Base-by-base conservation (phyloP, 2,113 vertebrate genomes). In the Thryonomys swinderianus region DNA sequence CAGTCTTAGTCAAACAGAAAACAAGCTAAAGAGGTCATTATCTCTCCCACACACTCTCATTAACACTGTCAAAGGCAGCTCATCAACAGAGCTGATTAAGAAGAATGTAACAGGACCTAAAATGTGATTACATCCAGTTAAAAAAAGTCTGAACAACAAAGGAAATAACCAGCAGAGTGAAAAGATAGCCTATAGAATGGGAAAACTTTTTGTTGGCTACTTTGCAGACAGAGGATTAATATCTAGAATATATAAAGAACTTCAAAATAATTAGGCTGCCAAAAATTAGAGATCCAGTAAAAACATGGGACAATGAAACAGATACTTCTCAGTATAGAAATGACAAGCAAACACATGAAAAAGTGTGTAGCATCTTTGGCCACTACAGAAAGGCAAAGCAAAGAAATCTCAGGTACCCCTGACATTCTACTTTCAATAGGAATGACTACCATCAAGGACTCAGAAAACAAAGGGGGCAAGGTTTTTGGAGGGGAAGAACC, bases 1-100 rank as follows among this genome's bases (percentile, higher is more conserved):
- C 32, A 92, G 62, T 94, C 51, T 96, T 69, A 67, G 40, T 93
- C 53, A 80, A 71, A 62, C 23, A 51, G 79, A 82, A 25, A 90
- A 85, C n/a, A 88, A 27, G 11, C 42, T 74, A 27, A 82, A 90
- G 59, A 73, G 57, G 2, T 83, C 12, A 5, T 88, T 88, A n/a
- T 27, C 34, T 25, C 27, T 23, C n/a, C 2, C 5, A 17, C 5
- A 17, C 4, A 6, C 21, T 74, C 30, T 64, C 83, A 73, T 55
- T 64, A 82, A 82, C 48, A 25, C 34, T 71, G 0, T 64, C 51
- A 62, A 69, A 25, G 42, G 30, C 1, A 66, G 11, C 20, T 89
- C 37, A 30, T 82, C 23, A 66, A 11, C 59, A 59, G 8, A 25
- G 45, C 12, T n/a, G 25, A 64, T 83, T 64, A 86, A 61, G 34